Evolutionary conservation across 2,888 invertebrate genomes (phyloP), one percentile per base, ranked within the genome.

Genomic region (Drosophila peninsularis): DNA sequence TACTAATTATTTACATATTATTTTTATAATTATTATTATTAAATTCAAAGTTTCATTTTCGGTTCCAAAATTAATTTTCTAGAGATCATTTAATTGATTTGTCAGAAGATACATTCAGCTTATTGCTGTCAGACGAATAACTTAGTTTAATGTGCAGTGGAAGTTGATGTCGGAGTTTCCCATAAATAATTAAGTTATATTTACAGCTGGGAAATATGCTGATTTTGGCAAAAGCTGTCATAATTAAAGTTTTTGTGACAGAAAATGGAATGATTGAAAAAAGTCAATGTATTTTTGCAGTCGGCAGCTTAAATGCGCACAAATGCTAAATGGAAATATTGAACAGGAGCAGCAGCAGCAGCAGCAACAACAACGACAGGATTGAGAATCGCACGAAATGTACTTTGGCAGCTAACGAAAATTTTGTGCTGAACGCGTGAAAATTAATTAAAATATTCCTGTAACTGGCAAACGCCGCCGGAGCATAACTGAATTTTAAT

Each of bases 401-500:
- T 75, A 75, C 75, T 75, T 78, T 80, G 62, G 63, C 44, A 71
- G 71, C 71, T 71, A 68, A 70, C 77, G 77, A 79, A 87, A 71
- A 87, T 85, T 84, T 85, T 84, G 71, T 86, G 91, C 91, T 91
- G 91, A 91, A 88, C 88, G 89, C 86, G 91, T 86, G 90, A 90
- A 92, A 92, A 91, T 92, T 91, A 92, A 92, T 92, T 92, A 92
- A 92, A 92, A 92, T 91, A 89, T 89, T 89, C 80, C 82, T 85
- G 82, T 80, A 71, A 71, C 80, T 86, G 78, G 81, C 80, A 79
- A 81, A 62, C 83, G 81, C 83, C 83, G 86, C 66, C 80, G 76
- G 82, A 86, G 89, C 90, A 91, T 90, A 91, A 91, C 91, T 91
- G 91, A 91, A 91, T 91, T 91, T 92, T 92, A 92, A 92, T 92